Conservation (phyloP, 2,888 invertebrate genomes). For the Drosophila merina region DNA sequence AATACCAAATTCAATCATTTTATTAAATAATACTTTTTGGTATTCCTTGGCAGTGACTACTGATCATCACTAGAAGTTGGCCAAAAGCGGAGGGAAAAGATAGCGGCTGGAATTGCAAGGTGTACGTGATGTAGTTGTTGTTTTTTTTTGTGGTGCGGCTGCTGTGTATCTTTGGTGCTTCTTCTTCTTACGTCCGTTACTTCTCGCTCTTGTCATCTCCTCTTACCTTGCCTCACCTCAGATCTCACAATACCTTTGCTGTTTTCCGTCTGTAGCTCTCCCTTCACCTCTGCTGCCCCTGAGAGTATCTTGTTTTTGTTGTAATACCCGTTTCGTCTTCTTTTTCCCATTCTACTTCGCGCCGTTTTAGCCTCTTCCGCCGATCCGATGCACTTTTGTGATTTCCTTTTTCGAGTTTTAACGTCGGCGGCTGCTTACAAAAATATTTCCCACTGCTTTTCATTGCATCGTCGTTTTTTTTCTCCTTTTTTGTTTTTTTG, state of each 20-base stretch:
- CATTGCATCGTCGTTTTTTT: conserved; percentile 54
- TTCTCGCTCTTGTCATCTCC: conserved; percentile 70
- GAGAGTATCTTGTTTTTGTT: conserved; percentile 53
- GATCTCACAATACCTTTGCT: conserved; percentile 57
- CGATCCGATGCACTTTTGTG: conserved; percentile 78
- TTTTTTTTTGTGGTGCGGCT: conserved; percentile 45
- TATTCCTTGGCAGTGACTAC: conserved; percentile 24
- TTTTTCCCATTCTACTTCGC: conserved; percentile 73
- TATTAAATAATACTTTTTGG: not conserved
- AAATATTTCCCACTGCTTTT: conserved; percentile 73
- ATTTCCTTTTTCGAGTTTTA: conserved; percentile 76
- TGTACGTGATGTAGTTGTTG: conserved; percentile 55
- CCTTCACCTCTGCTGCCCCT: conserved; percentile 9
- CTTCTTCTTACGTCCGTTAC: conserved; percentile 74
- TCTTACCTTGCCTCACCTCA: conserved; percentile 10
- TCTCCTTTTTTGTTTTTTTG: conserved; percentile 37
- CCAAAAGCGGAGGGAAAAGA: conserved; percentile 47
- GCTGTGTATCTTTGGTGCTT: conserved; percentile 67
- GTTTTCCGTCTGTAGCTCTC: conserved; percentile 50
- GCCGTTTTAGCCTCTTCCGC: conserved; percentile 73
- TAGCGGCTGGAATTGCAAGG: conserved; percentile 78
- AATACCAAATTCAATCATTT: too few species aligned
- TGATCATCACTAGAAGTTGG: conserved; percentile 21
- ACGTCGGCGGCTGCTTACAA: conserved; percentile 57
- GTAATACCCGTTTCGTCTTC: conserved; percentile 77